Evolutionary conservation across 2,113 vertebrate species (phyloP).

Genomic region (Otocyon megalotis): DNA sequence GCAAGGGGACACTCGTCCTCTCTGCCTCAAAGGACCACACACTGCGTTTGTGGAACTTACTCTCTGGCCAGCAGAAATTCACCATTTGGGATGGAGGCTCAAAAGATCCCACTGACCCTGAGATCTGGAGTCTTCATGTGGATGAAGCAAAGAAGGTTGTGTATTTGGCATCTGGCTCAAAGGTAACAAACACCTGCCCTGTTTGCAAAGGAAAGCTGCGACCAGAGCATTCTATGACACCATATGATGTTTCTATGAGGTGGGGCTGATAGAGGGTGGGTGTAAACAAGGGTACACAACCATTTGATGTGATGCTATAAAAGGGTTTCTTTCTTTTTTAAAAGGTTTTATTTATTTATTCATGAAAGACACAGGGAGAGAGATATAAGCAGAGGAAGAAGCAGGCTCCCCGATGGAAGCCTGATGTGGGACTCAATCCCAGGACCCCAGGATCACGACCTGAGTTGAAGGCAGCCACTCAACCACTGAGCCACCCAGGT

Average conservation of each 20-base stretch:
- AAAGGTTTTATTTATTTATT: too few species aligned
- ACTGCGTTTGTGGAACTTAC: conserved; percentile 87
- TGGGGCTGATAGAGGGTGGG: neutral
- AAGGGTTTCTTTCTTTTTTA: too few species aligned
- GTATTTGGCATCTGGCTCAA: conserved; percentile 82
- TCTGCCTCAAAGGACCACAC: conserved; percentile 88
- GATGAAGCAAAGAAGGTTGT: conserved; percentile 82
- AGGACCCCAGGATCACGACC: too few species aligned
- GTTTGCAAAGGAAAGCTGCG: neutral
- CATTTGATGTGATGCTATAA: neutral
- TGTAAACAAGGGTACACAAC: neutral
- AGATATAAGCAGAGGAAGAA: too few species aligned
- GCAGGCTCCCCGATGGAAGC: too few species aligned
- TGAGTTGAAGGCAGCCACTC: too few species aligned
- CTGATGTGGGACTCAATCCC: too few species aligned
- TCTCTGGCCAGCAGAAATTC: conserved; percentile 85
- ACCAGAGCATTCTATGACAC: neutral
- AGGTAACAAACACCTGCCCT: conserved; percentile 81
- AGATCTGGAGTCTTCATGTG: conserved; percentile 80
- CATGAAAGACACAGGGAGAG: too few species aligned
- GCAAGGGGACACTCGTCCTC: conserved; percentile 82
- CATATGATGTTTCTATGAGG: neutral
- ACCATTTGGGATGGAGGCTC: conserved; percentile 78
- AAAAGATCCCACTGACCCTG: conserved; percentile 41
- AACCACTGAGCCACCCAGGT: too few species aligned